Conservation (phyloP, 2,888 invertebrate genomes). For the Meta bourneti region DNA sequence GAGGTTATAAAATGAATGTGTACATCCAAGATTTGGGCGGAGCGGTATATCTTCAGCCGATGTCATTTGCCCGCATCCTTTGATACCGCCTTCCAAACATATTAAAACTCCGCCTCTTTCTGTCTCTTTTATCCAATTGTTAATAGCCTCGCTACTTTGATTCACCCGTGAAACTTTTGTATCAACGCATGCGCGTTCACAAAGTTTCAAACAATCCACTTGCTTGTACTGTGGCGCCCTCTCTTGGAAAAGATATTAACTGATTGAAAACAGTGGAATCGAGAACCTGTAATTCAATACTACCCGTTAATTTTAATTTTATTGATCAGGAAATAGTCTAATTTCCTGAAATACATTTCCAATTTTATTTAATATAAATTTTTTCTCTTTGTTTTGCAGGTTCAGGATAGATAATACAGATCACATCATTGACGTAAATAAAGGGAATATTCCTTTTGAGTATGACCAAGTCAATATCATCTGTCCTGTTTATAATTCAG, state of each 20-base stretch:
- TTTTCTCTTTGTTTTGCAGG: conserved; percentile 82
- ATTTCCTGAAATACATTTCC: not conserved
- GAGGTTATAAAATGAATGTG: conserved; percentile 19
- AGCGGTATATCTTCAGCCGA: conserved; percentile 38
- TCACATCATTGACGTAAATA: conserved; percentile 97
- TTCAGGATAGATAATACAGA: conserved; percentile 98
- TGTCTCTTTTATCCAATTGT: conserved; percentile 74
- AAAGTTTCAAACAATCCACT: not conserved
- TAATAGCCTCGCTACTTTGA: conserved; percentile 62
- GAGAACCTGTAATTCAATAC: too few species aligned
- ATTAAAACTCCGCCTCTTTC: conserved; percentile 70
- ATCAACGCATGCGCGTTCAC: conserved; percentile 62
- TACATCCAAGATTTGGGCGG: conserved; percentile 52
- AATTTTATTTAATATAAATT: not conserved
- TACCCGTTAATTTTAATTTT: not conserved
- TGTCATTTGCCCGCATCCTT: conserved; percentile 67
- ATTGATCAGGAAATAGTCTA: not conserved
- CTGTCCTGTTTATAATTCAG: conserved; percentile 94
- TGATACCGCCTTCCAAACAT: conserved; percentile 72
- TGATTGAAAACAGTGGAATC: not conserved
- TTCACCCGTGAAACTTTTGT: conserved; percentile 65
- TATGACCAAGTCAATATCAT: conserved; percentile 97
- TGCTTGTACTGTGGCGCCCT: conserved; percentile 40
- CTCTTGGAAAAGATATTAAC: not conserved
- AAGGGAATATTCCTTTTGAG: conserved; percentile 94